phyloP scores from a whole-genome alignment of 2,113 vertebrate species.

The Cinclus cinclus region DNA sequence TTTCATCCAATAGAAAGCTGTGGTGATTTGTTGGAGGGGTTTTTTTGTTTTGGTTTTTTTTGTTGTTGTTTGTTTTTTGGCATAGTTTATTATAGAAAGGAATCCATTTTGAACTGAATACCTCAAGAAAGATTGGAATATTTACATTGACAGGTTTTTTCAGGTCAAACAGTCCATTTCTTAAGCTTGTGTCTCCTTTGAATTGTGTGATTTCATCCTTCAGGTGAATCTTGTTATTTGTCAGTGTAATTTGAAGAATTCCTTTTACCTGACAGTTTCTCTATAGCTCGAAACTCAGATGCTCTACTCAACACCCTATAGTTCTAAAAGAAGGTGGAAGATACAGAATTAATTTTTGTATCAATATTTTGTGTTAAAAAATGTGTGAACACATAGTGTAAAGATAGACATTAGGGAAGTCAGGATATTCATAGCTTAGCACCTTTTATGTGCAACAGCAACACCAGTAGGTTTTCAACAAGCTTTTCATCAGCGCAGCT shows the following conservation, averaged over 20 bases:
- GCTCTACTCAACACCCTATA: not conserved
- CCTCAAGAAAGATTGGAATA: not conserved
- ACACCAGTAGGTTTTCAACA: not conserved
- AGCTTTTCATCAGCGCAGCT: conserved; percentile 33
- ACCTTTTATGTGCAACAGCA: not conserved
- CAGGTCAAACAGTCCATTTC: not conserved
- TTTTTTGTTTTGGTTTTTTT: not conserved
- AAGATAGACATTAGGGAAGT: not conserved
- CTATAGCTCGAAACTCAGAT: not conserved
- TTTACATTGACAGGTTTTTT: not conserved
- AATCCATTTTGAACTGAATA: not conserved
- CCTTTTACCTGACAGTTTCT: not conserved
- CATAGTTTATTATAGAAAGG: not conserved
- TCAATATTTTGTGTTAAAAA: not conserved
- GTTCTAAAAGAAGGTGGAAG: not conserved
- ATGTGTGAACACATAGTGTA: not conserved
- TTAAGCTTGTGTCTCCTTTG: not conserved
- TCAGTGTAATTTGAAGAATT: not conserved
- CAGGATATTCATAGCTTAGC: not conserved
- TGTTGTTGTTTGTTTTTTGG: not conserved
- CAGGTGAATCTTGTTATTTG: not conserved
- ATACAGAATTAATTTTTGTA: not conserved
- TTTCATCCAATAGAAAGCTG: not conserved
- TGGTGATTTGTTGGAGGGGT: not conserved
- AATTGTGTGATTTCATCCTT: not conserved